Evolutionary conservation across 2,797 vertebrate genomes (phyloP).

Genomic region (Crocidura indochinensis): DNA sequence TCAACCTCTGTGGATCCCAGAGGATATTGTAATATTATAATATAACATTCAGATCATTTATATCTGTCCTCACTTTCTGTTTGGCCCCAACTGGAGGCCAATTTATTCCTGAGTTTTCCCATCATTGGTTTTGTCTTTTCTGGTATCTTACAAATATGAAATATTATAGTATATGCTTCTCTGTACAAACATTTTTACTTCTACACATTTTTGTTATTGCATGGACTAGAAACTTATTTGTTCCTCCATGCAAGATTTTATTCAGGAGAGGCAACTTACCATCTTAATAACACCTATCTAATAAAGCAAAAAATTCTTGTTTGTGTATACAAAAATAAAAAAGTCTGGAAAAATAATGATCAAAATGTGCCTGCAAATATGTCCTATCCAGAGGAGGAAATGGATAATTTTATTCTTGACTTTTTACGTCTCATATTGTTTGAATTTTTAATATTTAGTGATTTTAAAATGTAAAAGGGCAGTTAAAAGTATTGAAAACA

Average conservation of each 20-base stretch:
- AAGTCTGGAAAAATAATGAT: background rate
- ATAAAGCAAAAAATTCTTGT: background rate
- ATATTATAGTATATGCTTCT: background rate
- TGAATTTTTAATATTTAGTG: background rate
- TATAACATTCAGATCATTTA: background rate
- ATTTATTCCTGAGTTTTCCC: background rate
- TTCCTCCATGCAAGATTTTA: background rate
- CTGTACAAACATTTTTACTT: constrained; percentile 15
- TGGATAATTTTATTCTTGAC: background rate
- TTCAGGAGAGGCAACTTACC: background rate
- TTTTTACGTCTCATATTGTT: background rate
- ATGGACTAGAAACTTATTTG: background rate
- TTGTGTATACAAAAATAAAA: background rate
- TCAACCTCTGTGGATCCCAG: background rate
- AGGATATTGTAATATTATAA: too few species aligned
- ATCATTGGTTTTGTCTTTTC: background rate
- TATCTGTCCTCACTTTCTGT: background rate
- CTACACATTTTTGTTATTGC: background rate
- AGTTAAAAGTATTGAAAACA: background rate
- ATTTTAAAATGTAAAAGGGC: background rate
- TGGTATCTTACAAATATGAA: background rate
- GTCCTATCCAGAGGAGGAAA: background rate
- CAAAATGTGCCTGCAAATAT: background rate
- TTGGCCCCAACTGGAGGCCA: background rate
- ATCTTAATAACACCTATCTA: background rate